Evolutionary conservation across 2,888 invertebrate species (phyloP), one percentile per base, ranked within the genome.

Genomic region (Lingula anatina): DNA sequence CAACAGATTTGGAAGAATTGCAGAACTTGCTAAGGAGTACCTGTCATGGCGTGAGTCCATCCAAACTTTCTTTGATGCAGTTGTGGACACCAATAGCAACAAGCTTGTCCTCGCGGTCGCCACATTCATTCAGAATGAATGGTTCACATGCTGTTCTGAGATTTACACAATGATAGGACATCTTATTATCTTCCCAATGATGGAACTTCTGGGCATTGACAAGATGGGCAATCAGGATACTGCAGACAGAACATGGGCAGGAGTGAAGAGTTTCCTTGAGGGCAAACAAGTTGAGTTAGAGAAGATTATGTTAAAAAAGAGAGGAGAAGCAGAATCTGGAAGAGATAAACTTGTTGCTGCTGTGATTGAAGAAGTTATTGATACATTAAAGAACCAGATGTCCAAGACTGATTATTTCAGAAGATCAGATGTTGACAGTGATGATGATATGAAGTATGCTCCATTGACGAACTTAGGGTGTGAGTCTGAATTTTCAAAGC

Each of bases 61-160:
- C 15, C 35, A 12, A 9, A n/a, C 9, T 12, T 31, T 31, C 15
- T 31, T 31, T 15, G 35, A 31, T 9, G 35, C 35, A 9, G 43
- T 42, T 5, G 43, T 42, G 12, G 43, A 42, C 21, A 24, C 21
- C 7, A 42, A 42, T 24, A 18, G 9, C 5, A 24, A 42, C 25
- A 42, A 24, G 18, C 25, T 42, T 5, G 43, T 42, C 20, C 18
- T 42, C 5, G 43, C 43, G 24, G 43, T 42, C 9, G 18, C 43
- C 7, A 42, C 43, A 9, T 42, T 42, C 24, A 24, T 42, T 18
- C 23, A 42, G 25, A 24, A 25, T 42, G 24, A 25, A 9, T 42
- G 43, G 43, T 42, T 42, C 43, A 18, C 18, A 15, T 42, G 43
- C 18, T 42, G 43, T 42, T n/a, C n/a, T n/a, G 43, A 20, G 21